Base-by-base conservation (phyloP, 2,113 vertebrate genomes). In the Chaenogobius annularis region DNA sequence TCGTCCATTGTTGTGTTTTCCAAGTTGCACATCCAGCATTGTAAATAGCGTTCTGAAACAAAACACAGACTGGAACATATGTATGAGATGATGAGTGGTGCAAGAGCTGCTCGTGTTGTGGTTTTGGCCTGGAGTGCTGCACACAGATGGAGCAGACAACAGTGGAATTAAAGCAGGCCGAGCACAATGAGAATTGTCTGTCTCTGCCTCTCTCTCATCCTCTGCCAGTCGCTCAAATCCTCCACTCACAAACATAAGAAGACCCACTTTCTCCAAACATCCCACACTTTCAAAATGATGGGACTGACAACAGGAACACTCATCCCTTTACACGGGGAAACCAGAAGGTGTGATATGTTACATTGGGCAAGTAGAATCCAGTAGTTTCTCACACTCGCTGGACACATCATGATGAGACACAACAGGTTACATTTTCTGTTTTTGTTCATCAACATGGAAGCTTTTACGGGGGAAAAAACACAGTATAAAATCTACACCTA, bases 121-220 rank as follows among this genome's bases (percentile, higher is more conserved):
- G 68, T 74, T 81, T 62, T 78, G 82, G 1, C 82, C 75, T 4
- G 0, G 23, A 78, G 63, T 67, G 43, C 55, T 71, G 77, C 62
- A 7, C 7, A 64, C 78, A 78, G 71, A 76, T 78, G 77, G 58
- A 81, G 74, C 40, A 1, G 15, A 23, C 73, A 63, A 69, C 79
- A 75, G 52, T 40, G 31, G 10, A 63, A 63, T 35, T 65, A 78
- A 78, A 83, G 0, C 65, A 80, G 74, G 69, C 46, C 67, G n/a
- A 12, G 69, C 66, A 79, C 65, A 64, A 74, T 68, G 65, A 83
- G 70, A 74, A 65, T 46, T 65, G 47, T 68, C 74, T 22, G 14
- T n/a, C 3, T 20, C 48, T 72, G 19, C 5, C 7, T 71, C 66
- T 55, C n/a, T 48, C 44, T 67, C 22, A 59, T 73, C 54, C 14